Evolutionary conservation across 2,113 vertebrate genomes (phyloP).

Genomic region (Amphilophus citrinellus): DNA sequence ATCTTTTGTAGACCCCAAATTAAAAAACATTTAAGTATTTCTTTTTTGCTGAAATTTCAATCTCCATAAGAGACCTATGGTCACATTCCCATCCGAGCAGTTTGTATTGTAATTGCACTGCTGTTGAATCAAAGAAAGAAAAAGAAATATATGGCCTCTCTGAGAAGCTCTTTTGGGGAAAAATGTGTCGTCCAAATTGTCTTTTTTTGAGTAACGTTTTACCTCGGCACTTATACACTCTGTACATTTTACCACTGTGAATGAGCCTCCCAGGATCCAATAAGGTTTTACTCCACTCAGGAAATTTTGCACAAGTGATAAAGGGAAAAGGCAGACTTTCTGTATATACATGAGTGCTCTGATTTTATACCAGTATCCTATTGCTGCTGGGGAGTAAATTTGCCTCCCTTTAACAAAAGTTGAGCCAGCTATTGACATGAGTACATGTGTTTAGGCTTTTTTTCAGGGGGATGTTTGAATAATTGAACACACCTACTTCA

Average conservation of each 20-base stretch:
- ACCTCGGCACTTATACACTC: neutral
- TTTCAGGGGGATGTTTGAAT: neutral
- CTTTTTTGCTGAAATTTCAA: neutral
- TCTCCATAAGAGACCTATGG: rapidly evolving
- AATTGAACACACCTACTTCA: neutral
- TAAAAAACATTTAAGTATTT: neutral
- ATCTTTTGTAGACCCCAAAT: neutral
- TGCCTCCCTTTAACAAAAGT: rapidly evolving
- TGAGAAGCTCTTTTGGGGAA: rapidly evolving
- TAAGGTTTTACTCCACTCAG: neutral
- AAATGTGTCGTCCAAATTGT: too few relatives aligned
- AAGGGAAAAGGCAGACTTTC: neutral
- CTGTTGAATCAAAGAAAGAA: neutral
- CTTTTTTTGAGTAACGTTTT: too few relatives aligned
- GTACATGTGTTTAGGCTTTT: neutral
- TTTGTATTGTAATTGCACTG: neutral
- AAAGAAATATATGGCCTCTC: neutral
- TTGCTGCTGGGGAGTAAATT: neutral
- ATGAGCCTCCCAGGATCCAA: rapidly evolving
- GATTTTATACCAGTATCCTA: neutral
- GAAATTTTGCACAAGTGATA: neutral
- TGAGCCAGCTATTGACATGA: rapidly evolving
- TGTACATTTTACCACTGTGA: neutral
- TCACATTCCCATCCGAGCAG: neutral
- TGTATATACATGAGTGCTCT: neutral